Conservation (phyloP, 2,797 vertebrate genomes). For the Erithacus rubecula region DNA sequence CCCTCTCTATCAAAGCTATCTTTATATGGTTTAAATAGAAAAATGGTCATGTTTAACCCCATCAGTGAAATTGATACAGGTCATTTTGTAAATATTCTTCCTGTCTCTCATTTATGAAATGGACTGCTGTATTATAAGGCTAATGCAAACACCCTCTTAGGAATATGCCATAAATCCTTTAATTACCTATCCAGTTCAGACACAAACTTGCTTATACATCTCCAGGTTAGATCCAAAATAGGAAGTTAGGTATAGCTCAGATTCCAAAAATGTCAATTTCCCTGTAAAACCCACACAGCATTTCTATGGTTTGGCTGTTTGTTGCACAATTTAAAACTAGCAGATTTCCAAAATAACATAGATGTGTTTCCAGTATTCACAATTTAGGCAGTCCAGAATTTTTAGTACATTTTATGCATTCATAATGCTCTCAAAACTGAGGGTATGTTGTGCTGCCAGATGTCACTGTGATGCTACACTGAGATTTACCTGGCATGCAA, state of each 20-base stretch:
- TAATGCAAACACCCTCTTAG: neutral
- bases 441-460: neutral
- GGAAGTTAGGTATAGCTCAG: neutral
- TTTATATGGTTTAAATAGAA: neutral
- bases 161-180: neutral
- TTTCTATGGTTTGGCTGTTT: neutral
- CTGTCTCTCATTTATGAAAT: neutral
- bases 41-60: neutral
- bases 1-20: neutral
- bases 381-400: neutral
- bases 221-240: neutral
- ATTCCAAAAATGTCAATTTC: neutral
- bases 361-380: neutral
- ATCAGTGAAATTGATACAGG: neutral
- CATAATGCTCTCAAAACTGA: neutral
- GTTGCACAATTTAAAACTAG: neutral
- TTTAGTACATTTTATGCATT: neutral
- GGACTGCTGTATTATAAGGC: neutral
- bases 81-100: neutral
- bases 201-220: neutral
- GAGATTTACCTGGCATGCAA: neutral
- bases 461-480: neutral
- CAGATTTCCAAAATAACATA: neutral
- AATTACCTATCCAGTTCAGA: neutral
- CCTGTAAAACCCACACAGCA: neutral